Percentiles rank a stretch among this genome's conserved stretches.
Evolutionary conservation across 1,140 invertebrate genomes (phyloP).

Genomic region (Chironomus striatipennis): DNA sequence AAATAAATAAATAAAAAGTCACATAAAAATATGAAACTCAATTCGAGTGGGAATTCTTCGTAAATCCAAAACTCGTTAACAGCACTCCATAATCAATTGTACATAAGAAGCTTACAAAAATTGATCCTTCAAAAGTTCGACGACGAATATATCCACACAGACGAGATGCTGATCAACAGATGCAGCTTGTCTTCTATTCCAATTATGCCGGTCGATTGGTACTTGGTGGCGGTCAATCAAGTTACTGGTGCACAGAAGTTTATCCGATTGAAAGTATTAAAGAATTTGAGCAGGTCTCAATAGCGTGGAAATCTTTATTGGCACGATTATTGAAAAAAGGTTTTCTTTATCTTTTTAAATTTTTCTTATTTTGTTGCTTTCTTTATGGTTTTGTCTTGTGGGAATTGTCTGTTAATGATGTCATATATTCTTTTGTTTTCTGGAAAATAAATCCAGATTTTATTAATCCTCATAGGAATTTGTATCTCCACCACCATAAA

Average conservation of each 20-base stretch:
- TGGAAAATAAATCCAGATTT: not conserved
- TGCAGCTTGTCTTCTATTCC: constrained; percentile 71
- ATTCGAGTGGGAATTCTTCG: too few relatives aligned
- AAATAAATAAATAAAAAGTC: not conserved
- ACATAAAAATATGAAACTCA: too few relatives aligned
- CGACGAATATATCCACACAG: constrained; percentile 4
- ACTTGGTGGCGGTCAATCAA: constrained; percentile 34
- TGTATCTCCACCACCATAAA: too few relatives aligned
- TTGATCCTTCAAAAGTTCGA: constrained; percentile 3
- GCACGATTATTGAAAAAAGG: constrained; percentile 62
- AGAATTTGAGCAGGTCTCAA: constrained; percentile 70
- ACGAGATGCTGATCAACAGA: not conserved
- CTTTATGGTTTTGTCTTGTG: not conserved
- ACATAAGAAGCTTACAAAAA: not conserved
- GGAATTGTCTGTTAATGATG: not conserved
- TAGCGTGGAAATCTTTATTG: constrained; percentile 61
- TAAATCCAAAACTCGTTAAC: not conserved
- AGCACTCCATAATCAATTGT: not conserved
- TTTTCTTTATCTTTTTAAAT: constrained; percentile 39
- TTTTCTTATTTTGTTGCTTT: too few relatives aligned
- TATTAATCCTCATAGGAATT: too few relatives aligned
- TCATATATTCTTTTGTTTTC: constrained; percentile 20
- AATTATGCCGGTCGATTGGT: constrained; percentile 55
- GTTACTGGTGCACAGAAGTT: constrained; percentile 51
- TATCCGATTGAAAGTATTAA: constrained; percentile 74